A percentile compares a stretch with the other conserved stretches of the same genome.
phyloP scores from a whole-genome alignment of 64 coral and sea anemone species.

The Platygyra sinensis region DNA sequence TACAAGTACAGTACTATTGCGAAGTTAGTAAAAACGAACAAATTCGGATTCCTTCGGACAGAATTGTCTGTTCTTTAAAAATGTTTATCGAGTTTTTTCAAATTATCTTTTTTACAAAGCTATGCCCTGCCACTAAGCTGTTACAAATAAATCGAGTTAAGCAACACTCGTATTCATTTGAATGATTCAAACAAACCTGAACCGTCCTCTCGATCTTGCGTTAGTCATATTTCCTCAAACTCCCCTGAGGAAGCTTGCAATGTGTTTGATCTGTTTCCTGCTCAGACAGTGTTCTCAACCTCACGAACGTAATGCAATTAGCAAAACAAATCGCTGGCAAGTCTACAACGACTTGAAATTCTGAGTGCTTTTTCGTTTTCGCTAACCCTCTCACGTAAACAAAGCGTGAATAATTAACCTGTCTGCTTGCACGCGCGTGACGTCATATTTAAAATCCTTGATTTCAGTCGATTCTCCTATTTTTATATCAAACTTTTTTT shows the following conservation, averaged over 20 bases:
- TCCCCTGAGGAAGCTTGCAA: not conserved
- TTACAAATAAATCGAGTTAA: too few species aligned
- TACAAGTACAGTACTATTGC: too few species aligned
- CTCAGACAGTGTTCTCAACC: not conserved
- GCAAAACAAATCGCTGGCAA: too few species aligned
- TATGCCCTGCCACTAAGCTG: too few species aligned
- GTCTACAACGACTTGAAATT: too few species aligned
- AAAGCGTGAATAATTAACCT: constrained; percentile 12
- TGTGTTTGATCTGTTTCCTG: not conserved
- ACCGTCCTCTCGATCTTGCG: not conserved
- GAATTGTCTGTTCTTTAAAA: too few species aligned
- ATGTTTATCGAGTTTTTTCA: too few species aligned
- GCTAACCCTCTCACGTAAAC: not conserved
- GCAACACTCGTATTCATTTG: too few species aligned
- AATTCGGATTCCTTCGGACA: too few species aligned
- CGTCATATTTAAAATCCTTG: not conserved
- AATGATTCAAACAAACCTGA: not conserved
- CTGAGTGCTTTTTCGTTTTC: not conserved
- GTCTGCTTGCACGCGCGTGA: not conserved
- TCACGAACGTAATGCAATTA: too few species aligned
- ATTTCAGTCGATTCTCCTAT: not conserved
- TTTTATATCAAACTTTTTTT: not conserved
- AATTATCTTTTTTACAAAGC: too few species aligned
- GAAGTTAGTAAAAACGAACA: too few species aligned
- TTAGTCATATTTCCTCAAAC: not conserved